These are phyloP conservation scores for Poeciliopsis paucimaculata DNA, from an alignment of 2,797 vertebrate species.

Conservation along the genomic window DNA sequence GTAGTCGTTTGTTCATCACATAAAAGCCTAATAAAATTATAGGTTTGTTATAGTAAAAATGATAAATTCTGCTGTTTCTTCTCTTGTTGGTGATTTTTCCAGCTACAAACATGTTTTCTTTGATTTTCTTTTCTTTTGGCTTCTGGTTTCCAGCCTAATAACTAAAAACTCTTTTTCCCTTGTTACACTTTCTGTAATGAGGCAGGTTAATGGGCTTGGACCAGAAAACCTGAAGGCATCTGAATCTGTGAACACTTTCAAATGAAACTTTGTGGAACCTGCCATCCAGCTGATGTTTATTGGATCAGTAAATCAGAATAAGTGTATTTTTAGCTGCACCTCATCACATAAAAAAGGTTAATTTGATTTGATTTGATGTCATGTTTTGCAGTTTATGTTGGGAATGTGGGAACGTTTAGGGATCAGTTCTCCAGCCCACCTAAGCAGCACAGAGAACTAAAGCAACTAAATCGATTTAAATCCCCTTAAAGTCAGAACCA, in stretches of 20 bases:
- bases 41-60: neutral
- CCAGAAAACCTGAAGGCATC: conserved; percentile 23
- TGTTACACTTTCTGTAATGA: conserved; percentile 5
- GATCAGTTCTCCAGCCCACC: conserved; percentile 39
- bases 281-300: conserved; percentile 7
- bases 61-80: neutral
- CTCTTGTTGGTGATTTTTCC: neutral
- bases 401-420: conserved; percentile 23
- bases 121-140: conserved; percentile 9
- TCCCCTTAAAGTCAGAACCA: conserved; percentile 72
- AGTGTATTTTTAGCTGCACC: conserved; percentile 9
- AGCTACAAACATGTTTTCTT: conserved; percentile 20
- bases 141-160: conserved; percentile 13
- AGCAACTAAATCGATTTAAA: conserved; percentile 79
- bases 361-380: conserved; percentile 12
- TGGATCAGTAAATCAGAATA: conserved; percentile 23
- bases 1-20: neutral
- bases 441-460: conserved; percentile 41
- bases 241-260: conserved; percentile 29
- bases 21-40: neutral
- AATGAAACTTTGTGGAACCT: conserved; percentile 28
- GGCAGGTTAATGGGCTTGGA: conserved; percentile 25
- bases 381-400: conserved; percentile 20
- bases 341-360: neutral
- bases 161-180: conserved; percentile 8